Conservation (phyloP, 2,113 vertebrate genomes). For the Clarias magur region DNA sequence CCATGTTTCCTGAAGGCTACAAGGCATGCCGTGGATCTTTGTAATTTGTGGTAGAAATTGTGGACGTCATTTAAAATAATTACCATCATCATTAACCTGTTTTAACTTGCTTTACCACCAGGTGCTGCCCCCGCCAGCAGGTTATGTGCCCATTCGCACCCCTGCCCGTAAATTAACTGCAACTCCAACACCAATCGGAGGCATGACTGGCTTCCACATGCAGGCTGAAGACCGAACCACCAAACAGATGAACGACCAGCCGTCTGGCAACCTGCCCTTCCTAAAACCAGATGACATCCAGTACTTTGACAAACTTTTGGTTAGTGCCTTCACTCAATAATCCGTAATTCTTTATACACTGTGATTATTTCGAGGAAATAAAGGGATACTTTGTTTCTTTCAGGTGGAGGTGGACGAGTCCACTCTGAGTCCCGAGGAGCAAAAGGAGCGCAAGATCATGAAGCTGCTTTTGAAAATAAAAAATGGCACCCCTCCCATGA, state of each 20-base stretch:
- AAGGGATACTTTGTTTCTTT: not conserved
- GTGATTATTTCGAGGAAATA: not conserved
- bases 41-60: not conserved
- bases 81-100: not conserved
- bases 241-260: conserved; percentile 96
- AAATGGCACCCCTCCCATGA: conserved; percentile 98
- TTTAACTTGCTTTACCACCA: conserved; percentile 50
- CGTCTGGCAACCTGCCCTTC: conserved; percentile 97
- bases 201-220: conserved; percentile 99
- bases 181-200: conserved; percentile 94
- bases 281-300: conserved; percentile 98
- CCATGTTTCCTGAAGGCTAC: conserved; percentile 99
- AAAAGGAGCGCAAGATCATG: conserved; percentile 99
- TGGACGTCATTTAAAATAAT: not conserved
- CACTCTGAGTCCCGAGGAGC: conserved; percentile 95
- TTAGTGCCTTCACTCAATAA: conserved; percentile 60
- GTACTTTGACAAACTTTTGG: conserved; percentile 97
- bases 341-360: too few species aligned
- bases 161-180: conserved; percentile 94
- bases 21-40: conserved; percentile 73
- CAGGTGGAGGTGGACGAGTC: conserved; percentile 99
- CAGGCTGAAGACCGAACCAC: conserved; percentile 92
- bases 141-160: conserved; percentile 96
- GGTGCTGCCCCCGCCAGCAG: conserved; percentile 95
- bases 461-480: conserved; percentile 98